Conservation (phyloP, 2,888 invertebrate species). For the Lysandra coridon region DNA sequence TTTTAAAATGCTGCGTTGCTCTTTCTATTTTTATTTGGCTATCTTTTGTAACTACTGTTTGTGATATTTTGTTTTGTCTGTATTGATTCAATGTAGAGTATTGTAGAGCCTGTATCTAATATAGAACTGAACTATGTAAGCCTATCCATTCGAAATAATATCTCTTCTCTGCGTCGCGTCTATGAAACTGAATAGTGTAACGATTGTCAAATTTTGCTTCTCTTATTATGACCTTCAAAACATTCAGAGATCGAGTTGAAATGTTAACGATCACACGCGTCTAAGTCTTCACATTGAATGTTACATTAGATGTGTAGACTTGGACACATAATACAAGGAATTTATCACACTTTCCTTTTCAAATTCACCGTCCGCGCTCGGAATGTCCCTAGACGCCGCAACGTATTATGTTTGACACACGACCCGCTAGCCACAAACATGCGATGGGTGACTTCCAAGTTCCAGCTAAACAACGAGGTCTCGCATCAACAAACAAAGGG, state of each 20-base stretch:
- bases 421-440: conserved; percentile 20
- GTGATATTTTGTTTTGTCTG: not conserved
- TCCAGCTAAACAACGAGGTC: conserved; percentile 17
- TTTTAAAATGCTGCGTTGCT: not conserved
- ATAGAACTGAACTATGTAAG: too few relatives aligned
- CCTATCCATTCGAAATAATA: not conserved
- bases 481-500: not conserved
- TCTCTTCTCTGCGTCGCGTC: not conserved
- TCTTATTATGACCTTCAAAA: not conserved
- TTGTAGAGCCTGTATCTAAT: not conserved
- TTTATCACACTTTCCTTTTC: conserved; percentile 30
- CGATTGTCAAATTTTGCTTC: too few relatives aligned
- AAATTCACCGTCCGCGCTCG: conserved; percentile 15
- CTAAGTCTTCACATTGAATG: not conserved
- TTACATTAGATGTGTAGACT: not conserved
- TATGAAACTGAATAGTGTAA: too few relatives aligned
- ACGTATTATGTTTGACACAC: conserved; percentile 21
- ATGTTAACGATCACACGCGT: not conserved
- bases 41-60: not conserved
- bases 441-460: conserved; percentile 22
- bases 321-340: not conserved
- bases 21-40: not conserved
- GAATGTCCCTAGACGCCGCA: conserved; percentile 9
- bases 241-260: not conserved
- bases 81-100: not conserved